Evolutionary conservation across 2,888 invertebrate species (phyloP), one percentile per base, ranked within the genome.

Genomic region (Dryococelus australis): DNA sequence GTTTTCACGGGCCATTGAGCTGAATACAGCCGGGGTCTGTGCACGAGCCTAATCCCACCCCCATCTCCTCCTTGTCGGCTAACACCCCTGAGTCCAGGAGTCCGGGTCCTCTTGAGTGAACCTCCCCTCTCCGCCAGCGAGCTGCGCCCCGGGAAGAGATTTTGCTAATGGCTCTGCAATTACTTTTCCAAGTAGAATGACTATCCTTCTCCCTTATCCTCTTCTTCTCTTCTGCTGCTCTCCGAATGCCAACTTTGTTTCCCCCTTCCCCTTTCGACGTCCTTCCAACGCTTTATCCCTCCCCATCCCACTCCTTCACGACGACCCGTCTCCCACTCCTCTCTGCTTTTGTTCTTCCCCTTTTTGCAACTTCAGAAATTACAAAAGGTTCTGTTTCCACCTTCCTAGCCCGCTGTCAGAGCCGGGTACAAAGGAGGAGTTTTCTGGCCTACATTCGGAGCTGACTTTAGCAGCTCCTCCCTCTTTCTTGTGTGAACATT

Each of bases 91-190:
- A 2, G 65, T n/a, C 65, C 65, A n/a, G 1, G 65, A 65, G 65
- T 65, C n/a, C 65, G 13, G n/a, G 65, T 65, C 65, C 65, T 65
- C 65, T 65, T n/a, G 65, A 65, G 24, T 8, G 65, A 65, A 65
- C 65, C 65, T 65, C 65, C 24, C n/a, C 65, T 65, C 65, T 65
- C 65, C n/a, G 0, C 47, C 65, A 1, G 24, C 65, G 16, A 65
- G 24, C 12, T n/a, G 8, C 65, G 65, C 65, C n/a, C 65, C 65
- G 65, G 24, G 65, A 83, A 35, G 83, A 83, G 83, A 83, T 83
- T 83, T 83, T 83, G 83, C 83, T 83, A 83, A 83, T 83, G 83
- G 83, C 83, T 83, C 83, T 83, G 83, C 83, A 83, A 83, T 83
- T 83, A 83, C 83, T 83, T 83, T 83, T 83, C 83, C 83, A 83